Conservation (phyloP, 2,113 vertebrate genomes). For the Sinosuthora webbiana region DNA sequence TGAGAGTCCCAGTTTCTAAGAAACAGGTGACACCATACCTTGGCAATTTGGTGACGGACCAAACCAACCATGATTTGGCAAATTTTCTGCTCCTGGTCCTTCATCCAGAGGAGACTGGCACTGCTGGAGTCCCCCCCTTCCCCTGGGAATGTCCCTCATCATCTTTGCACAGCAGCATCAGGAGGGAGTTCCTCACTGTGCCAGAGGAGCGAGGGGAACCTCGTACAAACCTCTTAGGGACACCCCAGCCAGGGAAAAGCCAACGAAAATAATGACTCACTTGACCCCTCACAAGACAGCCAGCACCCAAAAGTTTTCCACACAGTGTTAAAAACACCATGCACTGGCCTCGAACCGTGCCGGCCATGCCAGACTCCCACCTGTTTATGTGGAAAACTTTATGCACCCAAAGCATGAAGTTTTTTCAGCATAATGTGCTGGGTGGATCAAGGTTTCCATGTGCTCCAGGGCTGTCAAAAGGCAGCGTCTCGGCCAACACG, state of each 20-base stretch:
- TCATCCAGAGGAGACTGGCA: neutral
- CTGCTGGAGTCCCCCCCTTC: neutral
- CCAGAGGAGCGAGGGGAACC: neutral
- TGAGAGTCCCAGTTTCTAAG: neutral
- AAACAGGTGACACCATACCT: neutral
- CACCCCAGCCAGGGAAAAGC: neutral
- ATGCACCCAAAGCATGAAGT: conserved; percentile 43
- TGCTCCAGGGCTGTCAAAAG: conserved; percentile 4
- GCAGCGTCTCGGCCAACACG: neutral
- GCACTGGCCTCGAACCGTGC: neutral
- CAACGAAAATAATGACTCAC: conserved; percentile 60
- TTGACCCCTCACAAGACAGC: conserved; percentile 41
- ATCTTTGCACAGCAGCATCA: neutral
- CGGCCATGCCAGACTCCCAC: conserved; percentile 40
- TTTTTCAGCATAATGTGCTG: conserved; percentile 43
- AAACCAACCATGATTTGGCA: neutral
- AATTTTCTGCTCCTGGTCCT: neutral
- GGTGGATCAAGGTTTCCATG: conserved; percentile 61
- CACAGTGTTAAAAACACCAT: conserved; percentile 28
- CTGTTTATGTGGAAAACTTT: conserved; percentile 68
- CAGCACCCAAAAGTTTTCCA: conserved; percentile 64
- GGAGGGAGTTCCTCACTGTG: neutral
- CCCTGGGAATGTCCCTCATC: neutral
- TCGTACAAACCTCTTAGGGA: neutral
- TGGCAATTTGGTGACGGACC: neutral